A percentile compares a stretch with the other conserved stretches of the same genome.
phyloP scores from a whole-genome alignment of 2,797 vertebrate genomes.

The Tauraco hartlaubi region DNA sequence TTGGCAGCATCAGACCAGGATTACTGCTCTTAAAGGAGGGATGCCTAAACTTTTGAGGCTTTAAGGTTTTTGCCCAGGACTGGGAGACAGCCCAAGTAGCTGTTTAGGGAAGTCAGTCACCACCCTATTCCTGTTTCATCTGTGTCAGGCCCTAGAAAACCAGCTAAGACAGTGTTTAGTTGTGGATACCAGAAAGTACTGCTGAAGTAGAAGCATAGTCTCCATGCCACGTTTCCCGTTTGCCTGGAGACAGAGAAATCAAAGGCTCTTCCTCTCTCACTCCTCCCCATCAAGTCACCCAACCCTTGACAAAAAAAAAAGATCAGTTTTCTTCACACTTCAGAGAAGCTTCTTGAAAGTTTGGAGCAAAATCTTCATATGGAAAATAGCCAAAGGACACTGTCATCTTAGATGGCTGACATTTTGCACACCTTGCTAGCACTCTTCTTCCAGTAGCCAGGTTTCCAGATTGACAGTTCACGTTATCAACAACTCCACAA shows the following conservation, averaged over 20 bases:
- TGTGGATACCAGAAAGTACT: not conserved
- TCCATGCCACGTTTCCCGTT: not conserved
- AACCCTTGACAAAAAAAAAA: not conserved
- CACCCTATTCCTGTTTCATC: not conserved
- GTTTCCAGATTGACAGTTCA: not conserved
- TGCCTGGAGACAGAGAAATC: not conserved
- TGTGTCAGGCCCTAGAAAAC: not conserved
- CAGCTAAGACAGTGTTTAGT: not conserved
- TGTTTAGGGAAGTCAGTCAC: not conserved
- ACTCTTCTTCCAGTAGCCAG: not conserved
- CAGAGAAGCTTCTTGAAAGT: not conserved
- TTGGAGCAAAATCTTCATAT: not conserved
- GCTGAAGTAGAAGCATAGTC: not conserved
- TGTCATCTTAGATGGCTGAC: not conserved
- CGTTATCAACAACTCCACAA: not conserved
- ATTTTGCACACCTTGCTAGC: not conserved
- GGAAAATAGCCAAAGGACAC: not conserved
- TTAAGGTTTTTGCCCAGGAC: not conserved
- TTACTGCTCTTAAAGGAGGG: not conserved
- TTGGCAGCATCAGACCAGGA: not conserved
- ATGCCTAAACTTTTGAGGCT: not conserved
- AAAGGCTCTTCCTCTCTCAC: not conserved
- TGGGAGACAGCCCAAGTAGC: not conserved
- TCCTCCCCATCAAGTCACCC: accelerated
- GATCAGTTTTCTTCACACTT: not conserved